Base-by-base conservation (phyloP, 1,140 invertebrate species). In the Antheraea mylitta region DNA sequence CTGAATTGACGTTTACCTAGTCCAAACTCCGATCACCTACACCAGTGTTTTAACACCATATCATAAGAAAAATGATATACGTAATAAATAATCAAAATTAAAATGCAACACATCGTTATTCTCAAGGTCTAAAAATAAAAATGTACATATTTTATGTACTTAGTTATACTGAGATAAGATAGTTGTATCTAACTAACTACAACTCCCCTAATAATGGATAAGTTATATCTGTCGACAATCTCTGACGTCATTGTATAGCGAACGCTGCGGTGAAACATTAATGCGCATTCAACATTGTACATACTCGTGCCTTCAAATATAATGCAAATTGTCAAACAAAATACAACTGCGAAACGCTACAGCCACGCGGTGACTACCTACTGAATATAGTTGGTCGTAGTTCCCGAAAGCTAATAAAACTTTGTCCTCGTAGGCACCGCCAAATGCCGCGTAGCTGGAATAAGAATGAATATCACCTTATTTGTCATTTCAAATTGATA, bases 361-460 rank as follows among this genome's bases (percentile, higher is more conserved):
- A 30, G 37, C 53, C 62, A 53, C 53, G 69, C 45, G 64, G 62
- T 66, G 67, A 73, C 68, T 71, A 76, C 64, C 71, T 69, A 72
- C 67, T 65, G 70, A 74, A 70, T 72, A 72, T 70, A 74, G 72
- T 69, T 63, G 19, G 68, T 38, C 9, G 62, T 16, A 70, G 72
- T 74, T 71, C 48, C 53, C 22, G 58, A 72, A 73, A 74, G 66
- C 66, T 77, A 74, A 77, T 74, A 77, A 77, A 77, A 77, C 75
- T 77, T 77, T 68, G 61, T 62, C 75, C 11, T 16, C 45, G 48
- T 13, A 59, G 22, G 61, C 38, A 48, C 70, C 62, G 60, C 66
- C 68, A 36, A 74, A 72, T 68, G 64, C 60, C 64, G 68, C 68
- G 66, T 70, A 61, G 37, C 36, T 66, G 37, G 42, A 53, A 76